phyloP scores from a whole-genome alignment of 2,888 invertebrate genomes.

The Drosophila mulleri region DNA sequence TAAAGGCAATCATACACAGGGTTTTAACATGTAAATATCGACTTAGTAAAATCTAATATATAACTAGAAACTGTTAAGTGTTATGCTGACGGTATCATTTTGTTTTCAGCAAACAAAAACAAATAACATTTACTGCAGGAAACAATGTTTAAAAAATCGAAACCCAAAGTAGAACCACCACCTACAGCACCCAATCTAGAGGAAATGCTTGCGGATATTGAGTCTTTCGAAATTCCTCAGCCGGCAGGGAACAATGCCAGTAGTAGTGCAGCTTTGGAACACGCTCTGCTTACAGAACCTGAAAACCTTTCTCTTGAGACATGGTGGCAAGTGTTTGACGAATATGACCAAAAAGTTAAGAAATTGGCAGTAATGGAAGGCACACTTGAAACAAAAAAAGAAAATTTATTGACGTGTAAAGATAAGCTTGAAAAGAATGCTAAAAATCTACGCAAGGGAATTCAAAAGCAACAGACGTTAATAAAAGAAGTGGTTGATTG shows the following conservation, averaged over 20 bases:
- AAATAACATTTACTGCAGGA: conserved; percentile 17
- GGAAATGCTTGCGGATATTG: conserved; percentile 82
- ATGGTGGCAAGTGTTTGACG: conserved; percentile 84
- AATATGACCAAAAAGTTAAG: conserved; percentile 80
- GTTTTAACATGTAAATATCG: background rate
- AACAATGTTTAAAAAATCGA: conserved; percentile 77
- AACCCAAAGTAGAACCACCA: conserved; percentile 65
- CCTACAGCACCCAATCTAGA: conserved; percentile 77
- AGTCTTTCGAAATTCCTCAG: conserved; percentile 78
- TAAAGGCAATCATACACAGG: background rate
- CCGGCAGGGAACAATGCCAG: conserved; percentile 7
- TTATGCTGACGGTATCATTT: conserved; percentile 30
- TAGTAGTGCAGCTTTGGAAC: conserved; percentile 42
- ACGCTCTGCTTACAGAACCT: conserved; percentile 53
- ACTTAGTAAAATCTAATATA: background rate
- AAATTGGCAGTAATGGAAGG: conserved; percentile 73
- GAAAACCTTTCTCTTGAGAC: conserved; percentile 62
- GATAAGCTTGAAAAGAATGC: conserved; percentile 76
- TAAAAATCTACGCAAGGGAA: conserved; percentile 71
- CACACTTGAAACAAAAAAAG: conserved; percentile 70
- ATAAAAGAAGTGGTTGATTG: conserved; percentile 55
- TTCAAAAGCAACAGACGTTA: conserved; percentile 63
- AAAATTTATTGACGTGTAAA: conserved; percentile 73
- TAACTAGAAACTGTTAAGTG: background rate
- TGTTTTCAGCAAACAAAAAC: conserved; percentile 7